phyloP scores from a whole-genome alignment of 2,888 invertebrate species.

The Galerucella pusilla region DNA sequence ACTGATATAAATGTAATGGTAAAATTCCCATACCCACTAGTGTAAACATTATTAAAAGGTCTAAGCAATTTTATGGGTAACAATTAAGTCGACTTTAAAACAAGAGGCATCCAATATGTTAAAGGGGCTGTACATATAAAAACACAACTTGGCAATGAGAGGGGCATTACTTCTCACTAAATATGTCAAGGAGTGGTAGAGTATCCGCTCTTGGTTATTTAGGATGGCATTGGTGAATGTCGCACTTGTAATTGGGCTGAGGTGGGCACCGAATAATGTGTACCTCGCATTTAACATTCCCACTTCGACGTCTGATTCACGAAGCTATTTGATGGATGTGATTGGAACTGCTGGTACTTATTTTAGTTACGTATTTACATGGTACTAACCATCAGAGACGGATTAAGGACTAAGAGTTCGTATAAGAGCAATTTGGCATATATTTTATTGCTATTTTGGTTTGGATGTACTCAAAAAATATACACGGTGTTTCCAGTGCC shows the following conservation, averaged over 20 bases:
- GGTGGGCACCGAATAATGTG: conserved; percentile 58
- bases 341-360: conserved; percentile 13
- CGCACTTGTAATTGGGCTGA: conserved; percentile 59
- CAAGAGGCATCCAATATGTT: too few species aligned
- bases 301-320: conserved; percentile 34
- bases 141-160: conserved; percentile 13
- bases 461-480: too few species aligned
- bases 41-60: too few species aligned
- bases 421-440: too few species aligned
- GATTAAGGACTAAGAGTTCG: neutral
- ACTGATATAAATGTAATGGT: too few species aligned
- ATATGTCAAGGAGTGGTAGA: conserved; percentile 50
- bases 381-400: neutral
- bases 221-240: conserved; percentile 58
- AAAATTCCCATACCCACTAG: too few species aligned
- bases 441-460: too few species aligned
- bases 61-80: too few species aligned
- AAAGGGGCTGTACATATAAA: neutral
- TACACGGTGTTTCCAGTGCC: too few species aligned
- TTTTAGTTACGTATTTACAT: conserved; percentile 18
- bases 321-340: conserved; percentile 31
- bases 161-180: conserved; percentile 23
- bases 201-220: conserved; percentile 56
- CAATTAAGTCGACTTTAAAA: too few species aligned
- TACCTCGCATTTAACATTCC: conserved; percentile 52